A percentile compares a stretch with the other conserved stretches of the same genome.
Conservation (phyloP, 2,113 vertebrate genomes). For the Crotophaga sulcirostris region DNA sequence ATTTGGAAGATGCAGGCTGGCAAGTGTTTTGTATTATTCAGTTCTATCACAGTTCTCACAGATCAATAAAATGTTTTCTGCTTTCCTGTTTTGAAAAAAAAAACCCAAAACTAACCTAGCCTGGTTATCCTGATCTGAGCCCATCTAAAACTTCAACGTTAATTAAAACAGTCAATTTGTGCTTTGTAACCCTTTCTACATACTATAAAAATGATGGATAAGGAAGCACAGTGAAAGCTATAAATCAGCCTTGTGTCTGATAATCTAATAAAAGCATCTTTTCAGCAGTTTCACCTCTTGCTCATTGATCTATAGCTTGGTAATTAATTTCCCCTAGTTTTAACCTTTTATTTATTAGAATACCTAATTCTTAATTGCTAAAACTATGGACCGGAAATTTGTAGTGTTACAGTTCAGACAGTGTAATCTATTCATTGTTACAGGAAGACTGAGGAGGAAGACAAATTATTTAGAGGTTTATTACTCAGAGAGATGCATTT, state of each 20-base stretch:
- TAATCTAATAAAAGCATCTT: slow-evolving; percentile 75
- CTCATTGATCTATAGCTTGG: slow-evolving; percentile 64
- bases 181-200: slow-evolving; percentile 67
- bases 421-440: slow-evolving; percentile 59
- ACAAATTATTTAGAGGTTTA: not conserved
- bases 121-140: not conserved
- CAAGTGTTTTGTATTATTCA: not conserved
- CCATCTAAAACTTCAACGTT: slow-evolving; percentile 52
- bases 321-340: slow-evolving; percentile 75
- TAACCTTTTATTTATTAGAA: slow-evolving; percentile 75
- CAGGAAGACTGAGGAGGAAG: not conserved
- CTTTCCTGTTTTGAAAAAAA: not conserved
- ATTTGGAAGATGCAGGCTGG: not conserved
- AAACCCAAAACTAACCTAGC: not conserved
- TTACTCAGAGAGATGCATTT: not conserved
- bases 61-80: slow-evolving; percentile 28
- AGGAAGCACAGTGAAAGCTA: slow-evolving; percentile 62
- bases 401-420: slow-evolving; percentile 67
- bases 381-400: slow-evolving; percentile 69
- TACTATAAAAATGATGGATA: slow-evolving; percentile 77
- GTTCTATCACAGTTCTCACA: not conserved
- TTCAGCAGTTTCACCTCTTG: slow-evolving; percentile 69
- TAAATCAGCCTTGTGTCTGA: slow-evolving; percentile 71
- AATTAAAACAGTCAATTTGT: slow-evolving; percentile 72
- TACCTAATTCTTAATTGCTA: slow-evolving; percentile 71